Evolutionary conservation across 2,888 invertebrate species (phyloP).

Genomic region (Ormyrus thymus): DNA sequence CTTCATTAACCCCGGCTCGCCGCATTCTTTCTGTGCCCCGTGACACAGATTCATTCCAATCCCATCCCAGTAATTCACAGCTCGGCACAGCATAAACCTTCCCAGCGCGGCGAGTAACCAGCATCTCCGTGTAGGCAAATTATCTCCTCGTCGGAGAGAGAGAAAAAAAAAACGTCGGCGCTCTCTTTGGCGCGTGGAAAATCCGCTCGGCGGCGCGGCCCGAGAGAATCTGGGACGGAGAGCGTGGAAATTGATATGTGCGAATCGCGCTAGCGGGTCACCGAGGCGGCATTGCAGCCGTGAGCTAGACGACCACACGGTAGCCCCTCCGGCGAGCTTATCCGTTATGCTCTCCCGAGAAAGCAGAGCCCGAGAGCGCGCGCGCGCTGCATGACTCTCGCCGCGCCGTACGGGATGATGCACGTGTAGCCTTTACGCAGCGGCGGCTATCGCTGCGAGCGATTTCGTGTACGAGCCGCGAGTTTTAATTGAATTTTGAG

Average conservation of each 20-base stretch:
- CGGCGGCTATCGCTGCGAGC: conserved; percentile 3
- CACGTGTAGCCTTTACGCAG: not conserved
- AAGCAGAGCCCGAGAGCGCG: not conserved
- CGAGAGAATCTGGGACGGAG: conserved; percentile 51
- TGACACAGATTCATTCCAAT: too few relatives aligned
- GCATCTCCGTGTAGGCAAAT: too few relatives aligned
- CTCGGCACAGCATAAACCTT: too few relatives aligned
- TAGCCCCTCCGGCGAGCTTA: conserved; percentile 61
- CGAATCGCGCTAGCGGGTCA: conserved; percentile 61
- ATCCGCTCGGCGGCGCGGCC: not conserved
- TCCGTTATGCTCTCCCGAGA: conserved; percentile 58
- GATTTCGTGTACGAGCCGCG: not conserved
- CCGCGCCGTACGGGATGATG: not conserved
- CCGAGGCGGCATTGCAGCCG: conserved; percentile 22
- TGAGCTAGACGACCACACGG: conserved; percentile 36
- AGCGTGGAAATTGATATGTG: conserved; percentile 59
- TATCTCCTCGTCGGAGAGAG: not conserved
- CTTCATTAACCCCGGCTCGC: too few relatives aligned
- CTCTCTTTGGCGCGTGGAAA: too few relatives aligned
- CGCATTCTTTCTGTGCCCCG: too few relatives aligned
- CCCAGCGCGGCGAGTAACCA: too few relatives aligned
- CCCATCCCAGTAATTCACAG: too few relatives aligned
- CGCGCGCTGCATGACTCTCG: conserved; percentile 1
- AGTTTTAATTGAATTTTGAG: conserved; percentile 37
- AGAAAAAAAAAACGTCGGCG: not conserved